Conservation (phyloP, 1,140 invertebrate genomes). For the Trichonephila clavipes region DNA sequence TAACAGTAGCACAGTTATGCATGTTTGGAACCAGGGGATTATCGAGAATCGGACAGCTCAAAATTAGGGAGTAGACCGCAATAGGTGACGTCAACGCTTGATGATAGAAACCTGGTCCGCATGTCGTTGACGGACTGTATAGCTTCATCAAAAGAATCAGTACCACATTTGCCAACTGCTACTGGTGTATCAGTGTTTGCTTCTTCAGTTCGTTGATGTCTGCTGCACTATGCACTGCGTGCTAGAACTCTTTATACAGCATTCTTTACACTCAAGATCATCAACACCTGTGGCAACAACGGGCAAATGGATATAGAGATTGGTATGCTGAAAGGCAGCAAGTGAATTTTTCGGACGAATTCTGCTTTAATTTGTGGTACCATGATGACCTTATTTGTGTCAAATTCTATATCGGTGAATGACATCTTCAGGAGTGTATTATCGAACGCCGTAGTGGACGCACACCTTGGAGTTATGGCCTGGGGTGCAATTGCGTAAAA, state of each 20-base stretch:
- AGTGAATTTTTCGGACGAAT: neutral
- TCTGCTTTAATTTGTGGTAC: neutral
- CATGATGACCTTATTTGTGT: neutral
- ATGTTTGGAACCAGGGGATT: neutral
- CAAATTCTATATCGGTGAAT: neutral
- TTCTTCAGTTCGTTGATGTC: no score
- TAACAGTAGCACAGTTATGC: no score
- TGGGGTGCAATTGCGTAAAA: neutral
- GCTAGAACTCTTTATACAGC: constrained; percentile 3
- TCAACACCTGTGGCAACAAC: neutral
- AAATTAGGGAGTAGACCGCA: neutral
- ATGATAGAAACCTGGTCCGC: neutral
- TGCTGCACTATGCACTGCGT: neutral
- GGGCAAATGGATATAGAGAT: neutral
- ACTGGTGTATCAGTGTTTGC: neutral
- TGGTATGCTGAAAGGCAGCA: neutral
- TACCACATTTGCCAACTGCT: neutral
- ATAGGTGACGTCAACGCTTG: neutral
- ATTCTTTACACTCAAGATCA: neutral
- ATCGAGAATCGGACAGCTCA: neutral
- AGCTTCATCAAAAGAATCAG: neutral
- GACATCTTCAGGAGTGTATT: no score
- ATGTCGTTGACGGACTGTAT: neutral
- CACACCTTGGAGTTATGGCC: neutral
- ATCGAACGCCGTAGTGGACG: neutral